phyloP scores from a whole-genome alignment of 2,113 vertebrate genomes.

The Gobio gobio region DNA sequence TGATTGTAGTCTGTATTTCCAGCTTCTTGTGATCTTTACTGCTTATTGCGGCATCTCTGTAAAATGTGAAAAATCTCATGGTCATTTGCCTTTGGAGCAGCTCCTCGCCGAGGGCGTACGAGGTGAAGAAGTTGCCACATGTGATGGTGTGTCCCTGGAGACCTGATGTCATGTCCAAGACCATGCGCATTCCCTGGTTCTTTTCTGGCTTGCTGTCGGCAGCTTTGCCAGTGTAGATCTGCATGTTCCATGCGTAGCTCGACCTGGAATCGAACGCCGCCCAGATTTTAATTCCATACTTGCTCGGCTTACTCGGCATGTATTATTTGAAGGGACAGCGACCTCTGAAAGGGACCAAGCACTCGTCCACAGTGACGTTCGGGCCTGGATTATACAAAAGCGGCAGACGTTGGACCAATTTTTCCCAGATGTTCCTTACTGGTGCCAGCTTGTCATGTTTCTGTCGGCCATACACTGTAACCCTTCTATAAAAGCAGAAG shows the following conservation, averaged over 20 bases:
- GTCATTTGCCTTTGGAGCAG: slow-evolving; percentile 22
- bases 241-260: slow-evolving; percentile 18
- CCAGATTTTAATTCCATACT: slow-evolving; percentile 37
- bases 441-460: not conserved
- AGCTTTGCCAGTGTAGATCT: slow-evolving; percentile 26
- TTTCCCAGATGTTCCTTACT: slow-evolving; percentile 22
- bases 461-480: not conserved
- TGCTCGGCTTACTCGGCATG: slow-evolving; percentile 2
- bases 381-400: slow-evolving; percentile 32
- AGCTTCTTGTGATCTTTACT: slow-evolving; percentile 31
- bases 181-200: slow-evolving; percentile 22
- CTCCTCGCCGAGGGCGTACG: slow-evolving; percentile 17
- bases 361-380: slow-evolving; percentile 5
- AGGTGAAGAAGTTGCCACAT: slow-evolving; percentile 27
- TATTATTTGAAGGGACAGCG: slow-evolving; percentile 35
- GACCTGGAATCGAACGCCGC: not conserved
- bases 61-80: slow-evolving; percentile 29
- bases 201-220: not conserved
- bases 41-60: slow-evolving; percentile 17
- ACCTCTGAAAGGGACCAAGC: slow-evolving; percentile 35
- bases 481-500: not conserved
- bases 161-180: slow-evolving; percentile 26
- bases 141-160: slow-evolving; percentile 30
- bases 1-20: slow-evolving; percentile 48
- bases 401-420: slow-evolving; percentile 15